A percentile compares a stretch with the other conserved stretches of the same genome.
These are phyloP conservation scores for Sciurus niger DNA, from an alignment of 2,113 vertebrate species.

Conservation along the genomic window DNA sequence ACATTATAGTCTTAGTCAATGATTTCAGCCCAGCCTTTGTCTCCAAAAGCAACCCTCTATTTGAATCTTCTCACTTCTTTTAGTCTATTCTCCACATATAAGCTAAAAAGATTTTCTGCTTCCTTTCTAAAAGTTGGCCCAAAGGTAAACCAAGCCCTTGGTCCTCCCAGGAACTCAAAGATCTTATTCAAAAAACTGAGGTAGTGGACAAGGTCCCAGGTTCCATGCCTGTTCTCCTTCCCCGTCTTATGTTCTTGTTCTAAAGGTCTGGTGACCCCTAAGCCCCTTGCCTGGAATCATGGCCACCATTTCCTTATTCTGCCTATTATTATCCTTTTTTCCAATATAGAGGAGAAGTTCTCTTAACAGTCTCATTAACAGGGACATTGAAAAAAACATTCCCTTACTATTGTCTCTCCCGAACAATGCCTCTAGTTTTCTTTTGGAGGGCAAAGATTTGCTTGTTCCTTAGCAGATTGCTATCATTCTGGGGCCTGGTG, in stretches of 20 bases:
- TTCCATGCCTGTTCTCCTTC: background rate
- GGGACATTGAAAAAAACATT: background rate
- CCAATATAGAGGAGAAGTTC: background rate
- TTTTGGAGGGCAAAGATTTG: slow-evolving; percentile 20
- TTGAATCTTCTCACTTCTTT: background rate
- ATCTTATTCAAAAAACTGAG: background rate
- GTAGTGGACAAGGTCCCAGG: background rate
- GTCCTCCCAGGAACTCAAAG: background rate
- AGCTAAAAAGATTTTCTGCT: slow-evolving; percentile 4
- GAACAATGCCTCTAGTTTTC: slow-evolving; percentile 21
- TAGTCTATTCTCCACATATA: background rate
- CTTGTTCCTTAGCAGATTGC: background rate
- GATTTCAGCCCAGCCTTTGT: background rate
- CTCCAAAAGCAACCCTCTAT: background rate
- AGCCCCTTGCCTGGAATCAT: background rate
- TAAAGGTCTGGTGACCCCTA: background rate
- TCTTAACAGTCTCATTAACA: slow-evolving; percentile 10
- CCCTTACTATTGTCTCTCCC: background rate
- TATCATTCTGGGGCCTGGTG: background rate
- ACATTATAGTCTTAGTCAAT: background rate
- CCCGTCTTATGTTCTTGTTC: background rate
- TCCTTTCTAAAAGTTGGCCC: slow-evolving; percentile 43
- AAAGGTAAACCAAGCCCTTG: background rate
- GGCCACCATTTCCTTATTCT: background rate
- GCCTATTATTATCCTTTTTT: background rate